Evolutionary conservation across 1,140 invertebrate species (phyloP).

Genomic region (Lysiphlebus fabarum): DNA sequence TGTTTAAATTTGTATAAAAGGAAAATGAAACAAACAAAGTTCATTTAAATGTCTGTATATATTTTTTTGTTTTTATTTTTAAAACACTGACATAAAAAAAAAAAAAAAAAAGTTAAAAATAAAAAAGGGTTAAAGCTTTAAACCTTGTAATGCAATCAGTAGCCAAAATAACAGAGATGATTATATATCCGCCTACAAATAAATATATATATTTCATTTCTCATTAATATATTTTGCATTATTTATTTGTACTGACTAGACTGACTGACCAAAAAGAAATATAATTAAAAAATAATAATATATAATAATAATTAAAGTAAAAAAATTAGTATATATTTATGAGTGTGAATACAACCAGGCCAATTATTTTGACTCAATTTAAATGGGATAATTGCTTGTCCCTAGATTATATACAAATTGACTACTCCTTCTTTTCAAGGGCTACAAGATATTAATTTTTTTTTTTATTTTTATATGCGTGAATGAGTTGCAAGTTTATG

Average conservation of each 20-base stretch:
- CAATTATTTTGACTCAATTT: conserved; percentile 52
- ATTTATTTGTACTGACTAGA: conserved; percentile 2
- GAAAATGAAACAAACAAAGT: too few species aligned
- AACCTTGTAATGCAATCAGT: conserved; percentile 30
- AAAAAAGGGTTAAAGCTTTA: conserved; percentile 6
- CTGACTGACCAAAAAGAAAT: conserved; percentile 1
- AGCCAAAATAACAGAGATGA: conserved; percentile 37
- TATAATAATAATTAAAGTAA: conserved; percentile 2
- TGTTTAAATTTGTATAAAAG: too few species aligned
- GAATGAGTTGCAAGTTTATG: background rate
- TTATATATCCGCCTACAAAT: conserved; percentile 34
- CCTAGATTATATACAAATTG: conserved; percentile 4
- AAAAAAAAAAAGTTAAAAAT: background rate
- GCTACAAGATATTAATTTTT: background rate
- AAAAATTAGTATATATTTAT: conserved; percentile 36
- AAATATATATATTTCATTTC: conserved; percentile 29
- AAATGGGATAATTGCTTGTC: conserved; percentile 50
- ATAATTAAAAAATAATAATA: conserved; percentile 8
- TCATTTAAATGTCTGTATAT: too few species aligned
- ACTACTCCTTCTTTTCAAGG: background rate
- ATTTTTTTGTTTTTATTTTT: too few species aligned
- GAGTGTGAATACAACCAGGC: conserved; percentile 50
- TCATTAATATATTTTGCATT: conserved; percentile 25
- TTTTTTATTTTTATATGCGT: background rate
- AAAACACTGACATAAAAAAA: background rate